phyloP scores from a whole-genome alignment of 2,113 vertebrate species.

The Numenius arquata region DNA sequence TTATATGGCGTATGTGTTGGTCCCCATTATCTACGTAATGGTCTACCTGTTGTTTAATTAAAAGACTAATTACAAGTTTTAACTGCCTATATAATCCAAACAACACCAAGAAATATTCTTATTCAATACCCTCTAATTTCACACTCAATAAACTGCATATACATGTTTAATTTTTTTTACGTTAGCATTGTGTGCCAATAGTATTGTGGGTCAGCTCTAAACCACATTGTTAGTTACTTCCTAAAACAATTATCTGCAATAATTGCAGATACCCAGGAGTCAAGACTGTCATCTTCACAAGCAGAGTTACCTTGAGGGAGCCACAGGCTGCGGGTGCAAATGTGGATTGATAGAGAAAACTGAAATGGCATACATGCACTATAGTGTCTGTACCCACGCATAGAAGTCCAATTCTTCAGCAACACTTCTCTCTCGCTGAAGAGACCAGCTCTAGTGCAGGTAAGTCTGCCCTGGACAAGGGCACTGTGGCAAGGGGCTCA shows the following conservation, averaged over 20 bases:
- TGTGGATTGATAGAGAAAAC: neutral
- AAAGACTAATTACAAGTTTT: neutral
- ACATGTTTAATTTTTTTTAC: neutral
- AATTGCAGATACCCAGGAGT: neutral
- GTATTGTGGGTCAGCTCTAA: neutral
- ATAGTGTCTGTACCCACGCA: neutral
- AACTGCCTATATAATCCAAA: neutral
- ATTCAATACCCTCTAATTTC: neutral
- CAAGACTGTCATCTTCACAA: neutral
- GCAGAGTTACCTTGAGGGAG: neutral
- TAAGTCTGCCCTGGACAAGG: no score
- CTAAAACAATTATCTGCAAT: neutral
- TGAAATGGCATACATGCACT: neutral
- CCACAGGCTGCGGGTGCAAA: neutral
- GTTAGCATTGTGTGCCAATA: neutral
- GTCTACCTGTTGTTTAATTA: neutral
- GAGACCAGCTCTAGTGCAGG: no score
- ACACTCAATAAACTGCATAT: neutral
- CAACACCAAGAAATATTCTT: neutral
- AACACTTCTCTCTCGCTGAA: no score
- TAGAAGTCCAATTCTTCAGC: neutral
- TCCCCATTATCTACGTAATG: neutral
- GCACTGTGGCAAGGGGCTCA: no score
- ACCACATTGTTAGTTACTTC: neutral
- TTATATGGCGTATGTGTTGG: neutral